Evolutionary conservation across 2,888 invertebrate species (phyloP).

Genomic region (Drosophila anomalata): DNA sequence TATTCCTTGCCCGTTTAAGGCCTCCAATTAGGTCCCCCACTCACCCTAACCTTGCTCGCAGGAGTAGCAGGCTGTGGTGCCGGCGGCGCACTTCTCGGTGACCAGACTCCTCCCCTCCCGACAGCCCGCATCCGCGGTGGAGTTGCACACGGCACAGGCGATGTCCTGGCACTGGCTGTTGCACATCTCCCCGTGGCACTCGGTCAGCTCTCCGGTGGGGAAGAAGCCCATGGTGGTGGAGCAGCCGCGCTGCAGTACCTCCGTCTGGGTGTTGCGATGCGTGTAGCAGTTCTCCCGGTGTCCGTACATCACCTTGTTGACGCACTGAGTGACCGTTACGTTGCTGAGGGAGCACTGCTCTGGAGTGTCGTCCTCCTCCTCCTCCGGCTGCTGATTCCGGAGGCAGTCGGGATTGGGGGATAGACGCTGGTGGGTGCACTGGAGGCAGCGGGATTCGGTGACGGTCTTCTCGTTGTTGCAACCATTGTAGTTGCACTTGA

Average conservation of each 20-base stretch:
- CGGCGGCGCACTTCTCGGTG: constrained; percentile 58
- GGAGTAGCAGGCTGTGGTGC: constrained; percentile 73
- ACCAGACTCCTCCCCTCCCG: constrained; percentile 54
- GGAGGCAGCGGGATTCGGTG: constrained; percentile 61
- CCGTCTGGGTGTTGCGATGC: constrained; percentile 69
- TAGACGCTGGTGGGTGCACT: constrained; percentile 60
- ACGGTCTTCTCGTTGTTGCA: constrained; percentile 74
- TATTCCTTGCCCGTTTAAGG: background rate
- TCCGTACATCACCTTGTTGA: constrained; percentile 75
- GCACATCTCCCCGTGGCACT: constrained; percentile 77
- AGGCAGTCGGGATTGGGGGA: constrained; percentile 64
- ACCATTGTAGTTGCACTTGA: constrained; percentile 79
- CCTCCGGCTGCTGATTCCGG: constrained; percentile 53
- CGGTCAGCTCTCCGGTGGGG: constrained; percentile 67
- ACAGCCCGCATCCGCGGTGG: constrained; percentile 64
- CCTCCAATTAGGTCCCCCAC: constrained; percentile 1
- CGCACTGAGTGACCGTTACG: constrained; percentile 57
- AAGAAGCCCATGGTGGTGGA: constrained; percentile 76
- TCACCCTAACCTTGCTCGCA: constrained; percentile 75
- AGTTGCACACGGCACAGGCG: constrained; percentile 74
- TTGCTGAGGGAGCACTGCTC: constrained; percentile 58
- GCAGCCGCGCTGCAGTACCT: constrained; percentile 76
- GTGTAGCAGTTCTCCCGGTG: constrained; percentile 75
- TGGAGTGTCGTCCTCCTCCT: background rate
- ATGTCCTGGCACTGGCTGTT: constrained; percentile 73